Conservation (phyloP, 2,888 invertebrate genomes). For the Rotaria socialis region DNA sequence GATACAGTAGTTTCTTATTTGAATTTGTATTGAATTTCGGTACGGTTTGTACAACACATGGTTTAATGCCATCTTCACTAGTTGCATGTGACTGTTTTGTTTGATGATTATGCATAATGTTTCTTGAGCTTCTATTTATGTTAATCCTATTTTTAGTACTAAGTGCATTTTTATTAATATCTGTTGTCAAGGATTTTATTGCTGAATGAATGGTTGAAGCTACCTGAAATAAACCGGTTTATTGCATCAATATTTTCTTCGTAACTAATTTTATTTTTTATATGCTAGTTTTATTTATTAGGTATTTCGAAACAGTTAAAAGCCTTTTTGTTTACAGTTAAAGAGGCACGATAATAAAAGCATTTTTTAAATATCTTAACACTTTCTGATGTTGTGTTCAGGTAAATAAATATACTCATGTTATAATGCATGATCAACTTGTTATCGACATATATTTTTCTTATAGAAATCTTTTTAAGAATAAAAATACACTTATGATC, state of each 20-base stretch:
- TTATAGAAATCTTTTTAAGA: no score
- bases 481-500: no score
- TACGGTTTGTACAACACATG: neutral
- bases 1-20: constrained; percentile 18
- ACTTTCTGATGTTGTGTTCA: no score
- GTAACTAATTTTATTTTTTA: neutral
- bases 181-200: neutral
- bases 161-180: neutral
- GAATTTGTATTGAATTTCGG: constrained; percentile 21
- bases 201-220: neutral
- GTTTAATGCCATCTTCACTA: neutral
- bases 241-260: neutral
- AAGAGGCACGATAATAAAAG: no score
- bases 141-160: neutral
- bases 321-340: no score
- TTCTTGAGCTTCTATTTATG: neutral
- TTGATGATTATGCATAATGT: neutral
- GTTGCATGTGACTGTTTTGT: no score
- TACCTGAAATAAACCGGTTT: neutral
- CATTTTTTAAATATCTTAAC: no score
- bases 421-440: no score
- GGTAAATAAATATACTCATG: no score
- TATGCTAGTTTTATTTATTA: neutral
- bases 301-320: neutral
- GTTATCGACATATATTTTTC: no score